A percentile compares a stretch with the other conserved stretches of the same genome.
phyloP scores from a whole-genome alignment of 1,140 invertebrate genomes.

The Tetragnatha versicolor region DNA sequence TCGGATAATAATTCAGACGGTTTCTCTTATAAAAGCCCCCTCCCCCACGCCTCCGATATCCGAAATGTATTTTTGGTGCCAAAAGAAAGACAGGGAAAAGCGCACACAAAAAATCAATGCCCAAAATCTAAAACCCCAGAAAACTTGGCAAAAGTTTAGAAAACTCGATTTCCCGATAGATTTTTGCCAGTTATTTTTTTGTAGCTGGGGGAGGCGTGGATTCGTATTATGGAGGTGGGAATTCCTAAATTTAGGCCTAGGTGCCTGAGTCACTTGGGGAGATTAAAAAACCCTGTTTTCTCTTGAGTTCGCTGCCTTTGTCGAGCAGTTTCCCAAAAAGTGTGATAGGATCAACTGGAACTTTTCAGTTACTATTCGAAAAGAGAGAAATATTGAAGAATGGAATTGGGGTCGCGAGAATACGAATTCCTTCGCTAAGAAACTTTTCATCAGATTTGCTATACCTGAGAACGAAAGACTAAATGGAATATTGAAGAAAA shows the following conservation, averaged over 20 bases:
- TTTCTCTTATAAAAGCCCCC: slow-evolving; percentile 6
- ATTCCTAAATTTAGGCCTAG: background rate
- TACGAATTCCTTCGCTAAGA: background rate
- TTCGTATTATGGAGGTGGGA: slow-evolving; percentile 5
- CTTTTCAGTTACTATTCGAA: slow-evolving; percentile 4
- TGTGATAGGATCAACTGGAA: slow-evolving; percentile 16
- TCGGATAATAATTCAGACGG: slow-evolving; percentile 13
- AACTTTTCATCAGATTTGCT: background rate
- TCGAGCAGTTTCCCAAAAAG: background rate
- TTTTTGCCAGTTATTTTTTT: background rate
- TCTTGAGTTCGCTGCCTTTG: background rate
- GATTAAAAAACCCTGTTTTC: background rate
- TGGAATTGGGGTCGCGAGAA: background rate
- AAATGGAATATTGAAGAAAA: too few relatives aligned
- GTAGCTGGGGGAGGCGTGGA: background rate
- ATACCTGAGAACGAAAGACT: too few relatives aligned
- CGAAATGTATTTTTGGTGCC: background rate
- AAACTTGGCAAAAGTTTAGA: slow-evolving; percentile 22
- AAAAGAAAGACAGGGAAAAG: background rate
- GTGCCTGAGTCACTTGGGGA: background rate
- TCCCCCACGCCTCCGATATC: slow-evolving; percentile 3
- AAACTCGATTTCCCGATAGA: slow-evolving; percentile 28
- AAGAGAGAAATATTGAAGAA: background rate
- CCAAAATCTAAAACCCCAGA: slow-evolving; percentile 13
- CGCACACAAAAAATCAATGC: slow-evolving; percentile 3